Evolutionary conservation across 1,140 invertebrate species (phyloP).

Genomic region (Drosophila pectinifera): DNA sequence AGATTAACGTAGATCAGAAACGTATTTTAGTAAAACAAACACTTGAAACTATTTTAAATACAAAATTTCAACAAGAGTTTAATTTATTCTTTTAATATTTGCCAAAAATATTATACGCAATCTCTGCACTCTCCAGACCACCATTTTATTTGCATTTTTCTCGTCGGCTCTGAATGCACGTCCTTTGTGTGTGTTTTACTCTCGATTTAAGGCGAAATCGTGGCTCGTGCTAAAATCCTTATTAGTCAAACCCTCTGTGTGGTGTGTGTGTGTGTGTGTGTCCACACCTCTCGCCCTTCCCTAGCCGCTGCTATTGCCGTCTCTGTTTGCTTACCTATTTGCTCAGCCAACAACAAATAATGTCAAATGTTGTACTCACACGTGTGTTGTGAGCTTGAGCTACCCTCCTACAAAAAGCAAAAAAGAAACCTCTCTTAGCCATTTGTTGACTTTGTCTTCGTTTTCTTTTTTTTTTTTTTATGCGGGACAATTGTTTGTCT

Average conservation of each 20-base stretch:
- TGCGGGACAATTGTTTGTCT: constrained; percentile 63
- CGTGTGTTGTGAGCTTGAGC: constrained; percentile 41
- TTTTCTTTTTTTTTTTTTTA: constrained; percentile 40
- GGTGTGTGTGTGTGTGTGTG: constrained; percentile 2
- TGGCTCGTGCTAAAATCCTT: constrained; percentile 50
- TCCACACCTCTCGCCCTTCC: constrained; percentile 8
- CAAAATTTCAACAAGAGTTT: too few species aligned
- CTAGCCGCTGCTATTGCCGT: constrained; percentile 3
- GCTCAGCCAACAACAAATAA: constrained; percentile 74
- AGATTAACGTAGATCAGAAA: too few species aligned
- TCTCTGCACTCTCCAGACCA: too few species aligned
- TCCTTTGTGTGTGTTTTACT: constrained; percentile 44
- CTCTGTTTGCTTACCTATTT: constrained; percentile 73
- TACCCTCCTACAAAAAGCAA: constrained; percentile 15
- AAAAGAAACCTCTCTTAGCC: constrained; percentile 15
- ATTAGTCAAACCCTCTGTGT: constrained; percentile 30
- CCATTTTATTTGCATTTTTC: too few species aligned
- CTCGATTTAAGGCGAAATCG: constrained; percentile 51
- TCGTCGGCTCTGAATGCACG: neutral
- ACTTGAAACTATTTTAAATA: too few species aligned
- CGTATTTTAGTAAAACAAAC: too few species aligned
- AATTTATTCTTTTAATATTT: too few species aligned
- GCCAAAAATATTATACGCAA: too few species aligned
- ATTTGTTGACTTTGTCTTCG: constrained; percentile 68
- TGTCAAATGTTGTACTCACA: constrained; percentile 64